Base-by-base conservation (phyloP, 2,113 vertebrate genomes). In the Archocentrus centrarchus region DNA sequence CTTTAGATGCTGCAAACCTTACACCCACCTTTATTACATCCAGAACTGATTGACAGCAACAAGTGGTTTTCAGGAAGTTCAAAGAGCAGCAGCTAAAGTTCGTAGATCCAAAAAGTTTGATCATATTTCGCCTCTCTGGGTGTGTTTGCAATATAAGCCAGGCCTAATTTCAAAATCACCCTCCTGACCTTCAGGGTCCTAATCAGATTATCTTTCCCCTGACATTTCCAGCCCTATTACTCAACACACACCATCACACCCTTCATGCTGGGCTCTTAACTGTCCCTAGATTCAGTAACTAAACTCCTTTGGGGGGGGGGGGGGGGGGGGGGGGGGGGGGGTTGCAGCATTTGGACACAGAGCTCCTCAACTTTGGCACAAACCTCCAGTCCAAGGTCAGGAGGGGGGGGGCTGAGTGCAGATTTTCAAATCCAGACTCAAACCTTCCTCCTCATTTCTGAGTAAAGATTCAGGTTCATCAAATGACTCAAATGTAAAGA, bases 401-500 rank as follows among this genome's bases (percentile, higher is more conserved):
- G 24, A 32, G 24, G 24, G 7, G 24, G 24, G 24, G 20, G 44
- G 44, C 24, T 73, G 11, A 73, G 6, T 32, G 66, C 44, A 73
- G 17, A 73, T 20, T 73, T 73, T 73, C 10, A 73, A 53, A 32
- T 53, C 66, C 66, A 73, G 47, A 73, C 27, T 73, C 27, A 73
- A 53, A 73, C 17, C 4, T 73, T 73, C 53, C 1, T 53, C 47
- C 10, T 53, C 27, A 20, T 17, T n/a, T 73, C 27, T 53, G 15
- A 53, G 47, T 73, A 20, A 73, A 32, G 18, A 44, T 73, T 10
- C 66, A 73, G 27, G 6, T 30, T 32, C 53, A 73, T 53, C 44
- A 50, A 73, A 63, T 39, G 10, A 63, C 5, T 35, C 32, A 73
- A 20, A 27, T 73, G 7, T 73, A 20, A 20, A 20, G 18, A 7